Conservation (phyloP, 2,113 vertebrate genomes). For the Carassius auratus region DNA sequence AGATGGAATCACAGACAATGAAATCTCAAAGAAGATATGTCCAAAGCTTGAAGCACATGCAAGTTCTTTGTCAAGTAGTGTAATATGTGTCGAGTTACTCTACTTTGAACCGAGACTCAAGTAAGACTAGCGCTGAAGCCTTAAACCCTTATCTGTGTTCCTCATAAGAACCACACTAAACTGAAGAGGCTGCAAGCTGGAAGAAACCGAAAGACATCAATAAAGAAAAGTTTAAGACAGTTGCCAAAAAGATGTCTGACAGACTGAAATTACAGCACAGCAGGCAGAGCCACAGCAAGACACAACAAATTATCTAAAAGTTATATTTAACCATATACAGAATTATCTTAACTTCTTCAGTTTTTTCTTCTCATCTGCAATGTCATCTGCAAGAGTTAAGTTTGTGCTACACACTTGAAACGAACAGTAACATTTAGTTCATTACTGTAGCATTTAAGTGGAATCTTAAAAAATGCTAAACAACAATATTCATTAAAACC, state of each 20-base stretch:
- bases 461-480: neutral
- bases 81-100: neutral
- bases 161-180: neutral
- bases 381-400: neutral
- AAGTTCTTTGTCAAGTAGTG: neutral
- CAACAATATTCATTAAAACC: neutral
- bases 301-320: constrained; percentile 8
- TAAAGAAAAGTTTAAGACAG: neutral
- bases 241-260: constrained; percentile 3
- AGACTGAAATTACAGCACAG: neutral
- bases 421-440: neutral
- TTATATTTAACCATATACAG: neutral
- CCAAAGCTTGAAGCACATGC: neutral
- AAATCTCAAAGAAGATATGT: neutral
- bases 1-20: neutral
- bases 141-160: neutral
- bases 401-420: neutral
- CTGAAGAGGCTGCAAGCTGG: neutral
- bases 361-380: neutral
- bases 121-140: neutral
- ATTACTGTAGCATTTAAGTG: neutral
- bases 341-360: neutral
- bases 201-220: neutral
- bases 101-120: neutral
- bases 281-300: constrained; percentile 20